Percentiles rank a stretch among this genome's conserved stretches.
Conservation (phyloP, 2,113 vertebrate genomes). For the Periophthalmodon schlosseri region DNA sequence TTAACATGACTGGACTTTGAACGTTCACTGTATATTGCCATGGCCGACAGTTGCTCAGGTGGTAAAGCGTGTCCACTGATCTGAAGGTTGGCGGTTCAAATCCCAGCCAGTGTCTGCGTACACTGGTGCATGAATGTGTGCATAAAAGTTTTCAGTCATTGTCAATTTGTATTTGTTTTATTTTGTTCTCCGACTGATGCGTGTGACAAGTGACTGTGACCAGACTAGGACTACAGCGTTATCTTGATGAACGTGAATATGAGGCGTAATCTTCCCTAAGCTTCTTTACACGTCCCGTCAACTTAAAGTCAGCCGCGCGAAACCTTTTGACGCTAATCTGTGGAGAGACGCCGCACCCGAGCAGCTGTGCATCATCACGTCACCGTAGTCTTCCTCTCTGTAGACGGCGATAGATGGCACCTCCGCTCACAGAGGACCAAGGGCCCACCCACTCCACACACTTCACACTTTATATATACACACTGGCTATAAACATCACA, state of each 20-base stretch:
- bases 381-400: background rate
- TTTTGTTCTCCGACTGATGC: constrained; percentile 10
- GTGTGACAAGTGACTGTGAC: background rate
- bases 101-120: too few relatives aligned
- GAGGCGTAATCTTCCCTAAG: constrained; percentile 46
- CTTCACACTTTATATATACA: background rate
- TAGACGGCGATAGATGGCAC: background rate
- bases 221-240: constrained; percentile 5
- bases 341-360: constrained; percentile 9
- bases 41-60: too few relatives aligned
- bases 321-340: constrained; percentile 35
- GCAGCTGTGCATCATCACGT: constrained; percentile 1
- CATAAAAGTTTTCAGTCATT: background rate
- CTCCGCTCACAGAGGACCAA: background rate
- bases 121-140: too few relatives aligned
- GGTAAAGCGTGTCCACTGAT: too few relatives aligned
- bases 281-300: constrained; percentile 41
- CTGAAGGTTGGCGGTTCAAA: too few relatives aligned
- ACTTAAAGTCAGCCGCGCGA: constrained; percentile 35
- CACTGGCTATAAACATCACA: background rate
- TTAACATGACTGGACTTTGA: too few relatives aligned
- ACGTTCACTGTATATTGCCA: too few relatives aligned
- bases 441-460: background rate
- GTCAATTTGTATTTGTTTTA: background rate
- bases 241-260: constrained; percentile 43